Percentiles rank a stretch among this genome's conserved stretches.
These are phyloP conservation scores for Dryobota labecula DNA, from an alignment of 2,888 invertebrate species.

Conservation along the genomic window DNA sequence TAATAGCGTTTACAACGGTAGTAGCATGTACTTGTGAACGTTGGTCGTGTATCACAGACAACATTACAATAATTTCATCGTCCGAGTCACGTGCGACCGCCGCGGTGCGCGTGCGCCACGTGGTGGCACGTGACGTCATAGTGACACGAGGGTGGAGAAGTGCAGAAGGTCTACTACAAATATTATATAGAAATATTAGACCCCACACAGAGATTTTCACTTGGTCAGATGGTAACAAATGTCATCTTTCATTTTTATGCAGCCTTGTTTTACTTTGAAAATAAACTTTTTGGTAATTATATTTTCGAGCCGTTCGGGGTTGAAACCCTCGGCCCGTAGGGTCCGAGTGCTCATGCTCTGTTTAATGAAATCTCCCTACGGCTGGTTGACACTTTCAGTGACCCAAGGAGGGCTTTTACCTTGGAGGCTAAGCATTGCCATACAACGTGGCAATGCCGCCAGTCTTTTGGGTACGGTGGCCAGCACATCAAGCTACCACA, in stretches of 20 bases:
- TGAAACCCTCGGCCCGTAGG: background rate
- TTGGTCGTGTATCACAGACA: background rate
- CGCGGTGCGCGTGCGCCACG: conserved; percentile 54
- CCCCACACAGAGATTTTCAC: background rate
- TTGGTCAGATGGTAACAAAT: background rate
- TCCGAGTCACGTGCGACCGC: conserved; percentile 46
- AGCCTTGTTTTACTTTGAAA: background rate
- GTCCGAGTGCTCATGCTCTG: background rate
- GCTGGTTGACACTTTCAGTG: background rate
- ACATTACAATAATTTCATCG: conserved; percentile 27
- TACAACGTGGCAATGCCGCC: too few species aligned
- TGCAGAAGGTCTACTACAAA: conserved; percentile 27
- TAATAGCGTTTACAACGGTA: conserved; percentile 5
- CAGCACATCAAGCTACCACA: too few species aligned
- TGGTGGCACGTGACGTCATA: conserved; percentile 35
- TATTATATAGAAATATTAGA: background rate
- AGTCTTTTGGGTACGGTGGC: too few species aligned
- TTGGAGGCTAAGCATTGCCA: too few species aligned
- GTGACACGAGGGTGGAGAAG: background rate
- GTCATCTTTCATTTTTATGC: background rate
- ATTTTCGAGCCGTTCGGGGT: background rate
- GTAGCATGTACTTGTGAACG: background rate
- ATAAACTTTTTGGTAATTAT: background rate
- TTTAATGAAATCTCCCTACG: background rate
- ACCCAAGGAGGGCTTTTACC: too few species aligned